Conservation (phyloP, 2,113 vertebrate species). For the Donacobius atricapilla region DNA sequence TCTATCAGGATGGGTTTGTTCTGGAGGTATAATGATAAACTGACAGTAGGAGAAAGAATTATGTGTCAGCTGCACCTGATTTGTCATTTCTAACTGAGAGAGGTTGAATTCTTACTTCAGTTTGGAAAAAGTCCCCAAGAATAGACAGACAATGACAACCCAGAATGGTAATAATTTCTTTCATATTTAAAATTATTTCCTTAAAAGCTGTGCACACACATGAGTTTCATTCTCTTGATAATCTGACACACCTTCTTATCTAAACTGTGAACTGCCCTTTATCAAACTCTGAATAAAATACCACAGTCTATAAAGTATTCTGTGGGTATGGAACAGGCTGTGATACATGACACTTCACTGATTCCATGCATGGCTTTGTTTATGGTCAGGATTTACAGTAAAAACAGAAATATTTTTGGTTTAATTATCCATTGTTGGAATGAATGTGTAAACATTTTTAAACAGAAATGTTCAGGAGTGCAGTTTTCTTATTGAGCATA, state of each 20-base stretch:
- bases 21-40: background rate
- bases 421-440: background rate
- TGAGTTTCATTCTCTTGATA: background rate
- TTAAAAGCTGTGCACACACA: background rate
- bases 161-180: background rate
- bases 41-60: background rate
- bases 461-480: background rate
- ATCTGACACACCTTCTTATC: background rate
- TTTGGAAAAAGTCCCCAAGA: background rate
- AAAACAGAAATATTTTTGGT: slow-evolving; percentile 8
- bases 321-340: background rate
- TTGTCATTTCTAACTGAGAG: background rate
- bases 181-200: background rate
- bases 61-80: background rate
- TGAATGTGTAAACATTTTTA: background rate
- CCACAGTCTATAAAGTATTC: background rate
- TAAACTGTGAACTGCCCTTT: background rate
- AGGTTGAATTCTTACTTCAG: background rate
- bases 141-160: background rate
- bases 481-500: background rate
- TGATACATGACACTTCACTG: background rate
- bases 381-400: background rate
- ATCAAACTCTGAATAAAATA: background rate
- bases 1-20: background rate
- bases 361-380: background rate